Conservation (phyloP, 92 coral and sea anemone species). For the Paragorgia papillata region DNA sequence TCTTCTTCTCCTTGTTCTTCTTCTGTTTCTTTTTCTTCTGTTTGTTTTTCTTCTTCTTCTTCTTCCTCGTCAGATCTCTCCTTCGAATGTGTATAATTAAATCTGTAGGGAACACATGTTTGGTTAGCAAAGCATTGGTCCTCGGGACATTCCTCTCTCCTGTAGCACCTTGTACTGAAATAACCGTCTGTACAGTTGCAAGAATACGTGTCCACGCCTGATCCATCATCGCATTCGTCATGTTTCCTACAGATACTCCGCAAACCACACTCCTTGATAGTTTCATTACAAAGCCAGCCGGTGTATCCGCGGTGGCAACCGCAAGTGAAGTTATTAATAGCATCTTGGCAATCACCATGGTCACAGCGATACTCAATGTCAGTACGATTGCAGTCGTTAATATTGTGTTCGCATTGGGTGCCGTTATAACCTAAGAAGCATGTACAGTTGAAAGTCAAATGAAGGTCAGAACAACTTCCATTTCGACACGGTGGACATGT, state of each 20-base stretch:
- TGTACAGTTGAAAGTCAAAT: slow-evolving; percentile 56
- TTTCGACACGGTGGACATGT: slow-evolving; percentile 16
- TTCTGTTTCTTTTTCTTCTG: not conserved
- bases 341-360: slow-evolving; percentile 70
- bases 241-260: slow-evolving; percentile 46
- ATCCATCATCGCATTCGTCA: slow-evolving; percentile 10
- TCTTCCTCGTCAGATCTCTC: not conserved
- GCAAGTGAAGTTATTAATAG: slow-evolving; percentile 66
- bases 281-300: slow-evolving; percentile 72
- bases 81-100: not conserved
- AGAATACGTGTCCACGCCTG: not conserved
- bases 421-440: slow-evolving; percentile 73
- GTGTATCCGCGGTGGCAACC: slow-evolving; percentile 67
- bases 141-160: slow-evolving; percentile 50
- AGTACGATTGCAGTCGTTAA: slow-evolving; percentile 66
- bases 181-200: slow-evolving; percentile 54
- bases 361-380: slow-evolving; percentile 5
- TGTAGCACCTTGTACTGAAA: slow-evolving; percentile 69
- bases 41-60: not conserved
- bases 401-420: slow-evolving; percentile 55
- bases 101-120: slow-evolving; percentile 52
- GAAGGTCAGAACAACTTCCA: not conserved
- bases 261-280: slow-evolving; percentile 50
- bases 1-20: slow-evolving; percentile 4
- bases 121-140: slow-evolving; percentile 47